Conservation (phyloP, 2,113 vertebrate species). For the Puffinus mauretanicus region DNA sequence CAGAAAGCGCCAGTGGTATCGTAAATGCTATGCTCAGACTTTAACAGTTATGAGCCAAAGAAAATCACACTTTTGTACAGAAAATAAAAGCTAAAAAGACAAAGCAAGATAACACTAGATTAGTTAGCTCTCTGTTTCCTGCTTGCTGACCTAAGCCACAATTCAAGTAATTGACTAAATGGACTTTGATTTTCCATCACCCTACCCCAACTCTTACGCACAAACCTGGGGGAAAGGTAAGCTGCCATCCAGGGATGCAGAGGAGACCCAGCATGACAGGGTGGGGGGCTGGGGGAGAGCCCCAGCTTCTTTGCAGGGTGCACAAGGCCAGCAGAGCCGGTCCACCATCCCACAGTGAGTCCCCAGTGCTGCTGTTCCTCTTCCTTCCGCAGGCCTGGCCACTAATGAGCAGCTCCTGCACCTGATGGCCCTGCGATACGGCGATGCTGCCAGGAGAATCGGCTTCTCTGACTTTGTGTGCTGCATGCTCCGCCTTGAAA, state of each 20-base stretch:
- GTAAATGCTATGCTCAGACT: background rate
- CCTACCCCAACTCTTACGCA: fast-evolving
- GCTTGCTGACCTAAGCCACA: background rate
- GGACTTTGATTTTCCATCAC: background rate
- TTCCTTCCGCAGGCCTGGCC: conserved; percentile 11
- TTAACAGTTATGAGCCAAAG: background rate
- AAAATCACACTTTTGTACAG: background rate
- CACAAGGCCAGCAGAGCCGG: fast-evolving
- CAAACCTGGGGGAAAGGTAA: no score
- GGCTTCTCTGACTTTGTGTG: conserved; percentile 69
- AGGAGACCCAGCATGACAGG: background rate
- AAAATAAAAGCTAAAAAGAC: conserved; percentile 7
- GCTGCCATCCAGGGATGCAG: background rate
- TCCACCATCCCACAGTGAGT: fast-evolving
- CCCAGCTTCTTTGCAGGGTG: background rate
- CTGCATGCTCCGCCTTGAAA: conserved; percentile 74
- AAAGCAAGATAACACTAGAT: background rate
- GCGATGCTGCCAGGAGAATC: background rate
- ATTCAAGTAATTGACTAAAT: background rate
- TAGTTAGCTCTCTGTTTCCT: background rate
- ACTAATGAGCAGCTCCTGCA: background rate
- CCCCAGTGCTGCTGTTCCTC: background rate
- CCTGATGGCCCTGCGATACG: conserved; percentile 64
- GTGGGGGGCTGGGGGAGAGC: no score
- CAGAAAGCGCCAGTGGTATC: background rate